Evolutionary conservation across 2,113 vertebrate genomes (phyloP).

Genomic region (Microcebus tavaratra): DNA sequence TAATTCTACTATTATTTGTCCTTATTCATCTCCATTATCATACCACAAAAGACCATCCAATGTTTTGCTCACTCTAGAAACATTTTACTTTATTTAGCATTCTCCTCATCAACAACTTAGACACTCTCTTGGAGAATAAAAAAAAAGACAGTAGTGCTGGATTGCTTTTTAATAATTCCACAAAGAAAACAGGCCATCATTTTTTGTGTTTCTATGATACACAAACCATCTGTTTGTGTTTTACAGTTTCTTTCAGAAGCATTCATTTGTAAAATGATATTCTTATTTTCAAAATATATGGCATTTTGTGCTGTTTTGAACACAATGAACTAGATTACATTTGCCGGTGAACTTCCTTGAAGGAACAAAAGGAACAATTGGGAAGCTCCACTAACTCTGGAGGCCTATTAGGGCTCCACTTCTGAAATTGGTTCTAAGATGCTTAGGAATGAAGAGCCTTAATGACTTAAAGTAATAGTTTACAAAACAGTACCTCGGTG

Average conservation of each 20-base stretch:
- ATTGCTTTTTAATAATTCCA: conserved; percentile 30
- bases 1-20: neutral
- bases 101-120: neutral
- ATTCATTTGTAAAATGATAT: neutral
- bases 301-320: neutral
- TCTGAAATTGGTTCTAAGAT: neutral
- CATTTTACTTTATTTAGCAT: neutral
- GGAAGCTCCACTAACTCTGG: neutral
- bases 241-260: conserved; percentile 15
- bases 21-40: neutral
- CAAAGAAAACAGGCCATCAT: neutral
- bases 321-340: conserved; percentile 16
- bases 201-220: neutral
- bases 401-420: neutral
- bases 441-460: neutral
- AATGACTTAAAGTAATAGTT: neutral
- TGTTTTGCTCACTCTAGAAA: neutral
- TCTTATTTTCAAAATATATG: conserved; percentile 47
- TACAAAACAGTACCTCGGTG: neutral
- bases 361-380: neutral
- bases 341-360: neutral
- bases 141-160: neutral
- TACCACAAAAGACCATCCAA: neutral
- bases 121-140: neutral
- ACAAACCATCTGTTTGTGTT: conserved; percentile 16